Base-by-base conservation (phyloP, 2,113 vertebrate species). In the Myrmecobius fasciatus region DNA sequence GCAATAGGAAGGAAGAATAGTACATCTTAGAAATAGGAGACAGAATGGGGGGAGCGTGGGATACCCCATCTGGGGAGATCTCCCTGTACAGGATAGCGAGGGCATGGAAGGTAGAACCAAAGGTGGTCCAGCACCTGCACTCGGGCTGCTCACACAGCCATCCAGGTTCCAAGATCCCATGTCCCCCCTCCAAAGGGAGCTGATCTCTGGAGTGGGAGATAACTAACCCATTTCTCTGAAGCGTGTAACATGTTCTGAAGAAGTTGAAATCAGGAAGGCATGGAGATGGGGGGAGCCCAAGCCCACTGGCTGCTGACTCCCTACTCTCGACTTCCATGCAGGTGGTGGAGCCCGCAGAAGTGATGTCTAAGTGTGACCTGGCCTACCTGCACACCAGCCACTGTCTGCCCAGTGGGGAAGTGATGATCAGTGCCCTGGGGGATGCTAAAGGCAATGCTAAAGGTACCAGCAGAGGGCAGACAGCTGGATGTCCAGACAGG, bases 391-490 rank as follows among this genome's bases (percentile, higher is more conserved):
- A 99, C 97, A 99, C 99, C 53, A 98, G 98, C 0, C 99, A 99
- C 98, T 99, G 99, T 92, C 98, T 99, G 98, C 99, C 98, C 96
- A 99, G 54, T 0, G 99, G 99, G 0, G 99, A 99, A 95, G 98
- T 99, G 97, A 99, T 99, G 98, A 99, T 99, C 97, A 99, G 99
- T 95, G 54, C 99, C 31, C 94, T 99, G 94, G 99, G 99, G 1
- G 99, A 99, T 94, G 98, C 99, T 1, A 94, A 97, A 0, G 99
- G 99, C 91, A 99, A 99, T 0, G 98, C 98, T 75, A 99, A 99
- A 98, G 99, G 99, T 99, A 98, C 1, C 43, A 28, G 28, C 89
- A 31, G 26, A 54, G 22, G 47, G 51, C 28, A 31, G 22, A 12
- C 3, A 43, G 51, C 26, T 31, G 3, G 1, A 49, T 25, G 14